phyloP scores from a whole-genome alignment of 2,888 invertebrate genomes.

The Acrocyrtus sp. region DNA sequence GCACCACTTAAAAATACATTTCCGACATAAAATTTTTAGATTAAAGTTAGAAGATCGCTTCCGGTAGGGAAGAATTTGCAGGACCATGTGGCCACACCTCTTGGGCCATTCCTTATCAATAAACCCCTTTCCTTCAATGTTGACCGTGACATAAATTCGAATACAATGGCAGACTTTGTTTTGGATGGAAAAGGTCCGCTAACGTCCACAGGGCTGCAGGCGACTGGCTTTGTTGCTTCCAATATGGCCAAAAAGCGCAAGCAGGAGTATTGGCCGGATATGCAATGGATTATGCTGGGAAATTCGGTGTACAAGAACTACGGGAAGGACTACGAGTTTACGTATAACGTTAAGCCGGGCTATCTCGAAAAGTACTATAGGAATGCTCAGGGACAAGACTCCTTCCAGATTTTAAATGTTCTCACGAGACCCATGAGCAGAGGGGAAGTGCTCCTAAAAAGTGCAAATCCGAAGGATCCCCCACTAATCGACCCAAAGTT shows the following conservation, averaged over 20 bases:
- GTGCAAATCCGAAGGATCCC: conserved; percentile 42
- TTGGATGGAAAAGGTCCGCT: conserved; percentile 57
- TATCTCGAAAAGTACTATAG: conserved; percentile 52
- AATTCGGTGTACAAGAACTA: conserved; percentile 49
- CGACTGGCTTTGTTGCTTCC: conserved; percentile 53
- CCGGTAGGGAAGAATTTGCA: conserved; percentile 61
- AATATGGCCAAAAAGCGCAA: conserved; percentile 39
- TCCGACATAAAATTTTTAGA: conserved; percentile 52
- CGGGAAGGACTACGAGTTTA: conserved; percentile 54
- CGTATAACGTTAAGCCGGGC: conserved; percentile 55
- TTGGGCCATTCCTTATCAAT: conserved; percentile 60
- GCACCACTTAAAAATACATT: too few relatives aligned
- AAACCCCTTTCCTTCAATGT: conserved; percentile 52
- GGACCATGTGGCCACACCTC: conserved; percentile 51
- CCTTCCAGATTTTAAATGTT: conserved; percentile 57
- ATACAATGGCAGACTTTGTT: conserved; percentile 51
- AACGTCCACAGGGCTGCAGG: conserved; percentile 56
- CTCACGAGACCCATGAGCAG: conserved; percentile 57
- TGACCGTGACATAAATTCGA: conserved; percentile 60
- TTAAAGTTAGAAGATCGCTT: conserved; percentile 51
- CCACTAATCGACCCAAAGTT: conserved; percentile 59
- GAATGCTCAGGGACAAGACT: conserved; percentile 51
- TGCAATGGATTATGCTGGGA: conserved; percentile 58
- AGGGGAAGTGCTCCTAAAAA: conserved; percentile 50
- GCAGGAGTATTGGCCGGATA: conserved; percentile 57